phyloP scores from a whole-genome alignment of 2,797 vertebrate species.

The Moxostoma hubbsi region DNA sequence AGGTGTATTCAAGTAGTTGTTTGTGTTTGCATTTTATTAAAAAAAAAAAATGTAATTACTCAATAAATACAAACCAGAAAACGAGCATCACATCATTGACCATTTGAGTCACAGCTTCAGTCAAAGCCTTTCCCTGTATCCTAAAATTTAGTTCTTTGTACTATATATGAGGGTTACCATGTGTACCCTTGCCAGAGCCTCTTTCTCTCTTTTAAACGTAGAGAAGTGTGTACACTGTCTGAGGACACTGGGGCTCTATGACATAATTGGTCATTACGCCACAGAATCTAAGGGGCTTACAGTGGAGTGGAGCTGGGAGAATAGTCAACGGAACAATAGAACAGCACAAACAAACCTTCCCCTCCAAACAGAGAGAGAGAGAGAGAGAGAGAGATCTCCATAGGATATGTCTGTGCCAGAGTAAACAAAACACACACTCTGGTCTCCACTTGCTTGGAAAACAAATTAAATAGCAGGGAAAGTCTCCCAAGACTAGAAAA shows the following conservation, averaged over 20 bases:
- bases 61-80: too few relatives aligned
- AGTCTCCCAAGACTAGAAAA: slow-evolving; percentile 43
- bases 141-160: slow-evolving; percentile 1
- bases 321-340: slow-evolving; percentile 56
- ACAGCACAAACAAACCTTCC: slow-evolving; percentile 57
- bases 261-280: slow-evolving; percentile 55
- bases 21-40: too few relatives aligned
- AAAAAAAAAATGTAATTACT: too few relatives aligned
- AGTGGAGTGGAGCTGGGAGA: slow-evolving; percentile 48
- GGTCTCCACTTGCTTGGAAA: slow-evolving; percentile 49
- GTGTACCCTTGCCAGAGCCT: not conserved
- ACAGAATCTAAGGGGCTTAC: slow-evolving; percentile 36
- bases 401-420: slow-evolving; percentile 59
- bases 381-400: slow-evolving; percentile 32
- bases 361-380: slow-evolving; percentile 25
- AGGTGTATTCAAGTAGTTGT: too few relatives aligned
- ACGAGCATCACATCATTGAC: too few relatives aligned
- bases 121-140: not conserved
- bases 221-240: not conserved
- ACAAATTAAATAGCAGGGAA: slow-evolving; percentile 58
- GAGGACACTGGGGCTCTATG: slow-evolving; percentile 35
- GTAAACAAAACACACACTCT: slow-evolving; percentile 58
- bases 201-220: not conserved
- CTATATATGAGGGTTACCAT: not conserved
- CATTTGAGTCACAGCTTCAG: too few relatives aligned